Evolutionary conservation across 2,888 invertebrate genomes (phyloP).

Genomic region (Lasioglossum villosulum): DNA sequence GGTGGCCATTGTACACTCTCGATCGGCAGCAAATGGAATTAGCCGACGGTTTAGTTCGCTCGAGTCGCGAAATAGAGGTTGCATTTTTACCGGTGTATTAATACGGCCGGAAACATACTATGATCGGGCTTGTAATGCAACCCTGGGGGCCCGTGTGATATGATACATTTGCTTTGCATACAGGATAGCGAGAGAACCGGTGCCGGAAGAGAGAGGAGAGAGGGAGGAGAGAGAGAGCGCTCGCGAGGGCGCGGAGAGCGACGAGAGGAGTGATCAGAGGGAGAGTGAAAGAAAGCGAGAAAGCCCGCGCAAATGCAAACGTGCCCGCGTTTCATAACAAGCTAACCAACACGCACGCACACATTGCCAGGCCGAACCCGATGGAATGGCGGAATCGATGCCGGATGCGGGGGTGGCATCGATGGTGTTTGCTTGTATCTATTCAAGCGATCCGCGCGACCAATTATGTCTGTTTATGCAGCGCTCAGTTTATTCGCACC

Average conservation of each 20-base stretch:
- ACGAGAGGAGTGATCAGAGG: constrained; percentile 51
- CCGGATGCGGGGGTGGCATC: constrained; percentile 48
- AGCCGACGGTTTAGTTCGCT: constrained; percentile 75
- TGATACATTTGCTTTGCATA: constrained; percentile 82
- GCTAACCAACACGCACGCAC: constrained; percentile 71
- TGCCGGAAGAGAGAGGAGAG: constrained; percentile 38
- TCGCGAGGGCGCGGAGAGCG: constrained; percentile 16
- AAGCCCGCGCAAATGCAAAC: constrained; percentile 66
- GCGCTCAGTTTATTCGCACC: constrained; percentile 65
- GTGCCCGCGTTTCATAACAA: constrained; percentile 77
- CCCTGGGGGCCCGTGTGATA: constrained; percentile 82
- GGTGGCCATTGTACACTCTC: constrained; percentile 37
- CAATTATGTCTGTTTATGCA: constrained; percentile 79
- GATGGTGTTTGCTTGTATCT: constrained; percentile 70
- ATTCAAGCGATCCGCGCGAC: constrained; percentile 73
- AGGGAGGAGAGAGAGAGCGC: constrained; percentile 19
- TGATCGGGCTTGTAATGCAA: constrained; percentile 82
- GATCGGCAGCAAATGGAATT: constrained; percentile 76
- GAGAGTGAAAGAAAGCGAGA: constrained; percentile 56
- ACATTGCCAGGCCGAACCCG: neutral
- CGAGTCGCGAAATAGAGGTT: constrained; percentile 74
- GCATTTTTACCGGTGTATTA: constrained; percentile 81
- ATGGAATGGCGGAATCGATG: constrained; percentile 51
- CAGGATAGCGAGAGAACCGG: constrained; percentile 64
- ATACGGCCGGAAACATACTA: constrained; percentile 80